Conservation (phyloP, 2,113 vertebrate genomes). For the Morone chrysops region DNA sequence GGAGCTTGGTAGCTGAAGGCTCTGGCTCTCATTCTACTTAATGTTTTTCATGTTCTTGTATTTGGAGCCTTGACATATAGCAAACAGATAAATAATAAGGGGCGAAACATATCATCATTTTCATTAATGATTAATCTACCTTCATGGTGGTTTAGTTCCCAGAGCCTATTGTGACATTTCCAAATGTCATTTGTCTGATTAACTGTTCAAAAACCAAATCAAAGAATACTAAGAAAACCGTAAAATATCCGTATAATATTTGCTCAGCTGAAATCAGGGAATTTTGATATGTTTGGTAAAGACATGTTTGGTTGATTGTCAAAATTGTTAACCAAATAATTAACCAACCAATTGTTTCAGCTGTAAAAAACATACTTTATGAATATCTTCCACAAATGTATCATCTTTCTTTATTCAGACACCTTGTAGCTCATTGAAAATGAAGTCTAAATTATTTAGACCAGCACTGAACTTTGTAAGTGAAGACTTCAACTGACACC, state of each 20-base stretch:
- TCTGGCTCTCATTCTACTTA: too few species aligned
- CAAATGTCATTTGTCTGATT: not conserved
- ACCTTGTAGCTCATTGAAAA: conserved; percentile 5
- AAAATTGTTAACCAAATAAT: not conserved
- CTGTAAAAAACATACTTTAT: not conserved
- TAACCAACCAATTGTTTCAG: not conserved
- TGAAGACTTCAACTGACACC: conserved; percentile 33
- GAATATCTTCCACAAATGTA: not conserved
- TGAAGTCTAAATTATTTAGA: conserved; percentile 34
- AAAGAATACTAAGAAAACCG: not conserved
- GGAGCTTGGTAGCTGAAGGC: too few species aligned
- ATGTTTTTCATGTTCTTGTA: not conserved
- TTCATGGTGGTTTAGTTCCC: not conserved
- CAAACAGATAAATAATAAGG: not conserved
- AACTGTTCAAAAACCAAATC: not conserved
- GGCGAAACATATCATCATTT: not conserved
- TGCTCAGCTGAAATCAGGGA: not conserved
- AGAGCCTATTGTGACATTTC: not conserved
- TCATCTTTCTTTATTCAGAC: conserved; percentile 1
- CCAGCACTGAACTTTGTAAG: conserved; percentile 22
- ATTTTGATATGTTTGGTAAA: not conserved
- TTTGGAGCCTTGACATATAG: not conserved
- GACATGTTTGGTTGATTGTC: too few species aligned
- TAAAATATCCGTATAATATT: not conserved
- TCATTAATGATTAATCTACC: not conserved